Evolutionary conservation across 2,797 vertebrate genomes (phyloP), one percentile per base, ranked within the genome.

Genomic region (Urosaurus nigricauda): DNA sequence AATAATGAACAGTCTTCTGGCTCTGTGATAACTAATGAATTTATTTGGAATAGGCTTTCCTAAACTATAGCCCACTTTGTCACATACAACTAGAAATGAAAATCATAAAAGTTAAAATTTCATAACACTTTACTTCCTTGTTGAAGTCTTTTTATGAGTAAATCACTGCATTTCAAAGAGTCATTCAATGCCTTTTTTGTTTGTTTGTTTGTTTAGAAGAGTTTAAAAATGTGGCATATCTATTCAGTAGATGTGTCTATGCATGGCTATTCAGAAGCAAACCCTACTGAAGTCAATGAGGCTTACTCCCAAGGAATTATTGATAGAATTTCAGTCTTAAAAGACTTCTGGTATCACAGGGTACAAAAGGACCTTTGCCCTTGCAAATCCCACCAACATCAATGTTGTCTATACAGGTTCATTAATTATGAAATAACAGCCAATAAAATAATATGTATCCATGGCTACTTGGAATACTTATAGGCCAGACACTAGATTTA

Each of bases 361-460:
- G 37, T 93, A 79, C 51, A 40, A 24, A 89, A 84, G 90, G 90
- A 91, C 78, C 40, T 84, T 79, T 89, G 88, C 82, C 88, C 92
- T 94, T 89, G 68, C 14, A 93, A 94, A 95, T 94, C 70, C 84
- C 85, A 77, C 89, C 93, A 81, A 40, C 91, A 92, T 89, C 24
- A 8, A 89, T 79, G 85, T 91, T 95, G 95, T 90, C 90, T 92
- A 73, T 88, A 88, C 82, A 87, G 92, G 93, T 73, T 21, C 87
- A 94, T 93, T 94, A 95, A 95, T 92, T 94, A 95, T 84, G 79
- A 81, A 94, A 92, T 86, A 94, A 92, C 93, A 93, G 92, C 74
- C 89, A 92, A 93, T 92, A 91, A 91, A 89, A 58, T 71, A 94
- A 92, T 84, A 83, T 91, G 92, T 93, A 92, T 94, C 88, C 86